A percentile compares a stretch with the other conserved stretches of the same genome.
Conservation (phyloP, 2,888 invertebrate species). For the Metalampra italica region DNA sequence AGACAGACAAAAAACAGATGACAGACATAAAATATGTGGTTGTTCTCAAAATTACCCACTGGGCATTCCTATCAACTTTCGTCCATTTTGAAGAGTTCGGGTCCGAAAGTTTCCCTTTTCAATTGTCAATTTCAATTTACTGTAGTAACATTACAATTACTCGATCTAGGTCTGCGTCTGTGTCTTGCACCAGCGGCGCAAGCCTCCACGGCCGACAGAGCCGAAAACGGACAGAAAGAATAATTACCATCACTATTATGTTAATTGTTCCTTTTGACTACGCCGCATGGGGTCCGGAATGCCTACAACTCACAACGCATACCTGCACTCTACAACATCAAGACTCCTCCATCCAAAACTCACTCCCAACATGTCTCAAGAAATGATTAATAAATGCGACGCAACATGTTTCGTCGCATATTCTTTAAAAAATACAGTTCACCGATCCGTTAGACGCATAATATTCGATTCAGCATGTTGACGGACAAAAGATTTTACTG, state of each 20-base stretch:
- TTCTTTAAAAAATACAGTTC: not conserved
- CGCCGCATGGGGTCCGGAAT: slow-evolving; percentile 35
- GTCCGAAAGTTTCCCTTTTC: too few species aligned
- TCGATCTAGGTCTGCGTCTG: not conserved
- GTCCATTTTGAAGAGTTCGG: too few species aligned
- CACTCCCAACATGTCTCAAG: not conserved
- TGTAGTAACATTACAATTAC: too few species aligned
- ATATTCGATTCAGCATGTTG: not conserved
- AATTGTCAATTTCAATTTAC: too few species aligned
- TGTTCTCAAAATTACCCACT: too few species aligned
- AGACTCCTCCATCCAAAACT: slow-evolving; percentile 11
- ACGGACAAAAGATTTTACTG: slow-evolving; percentile 17
- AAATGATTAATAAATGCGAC: too few species aligned
- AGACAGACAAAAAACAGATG: too few species aligned
- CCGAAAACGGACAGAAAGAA: slow-evolving; percentile 43
- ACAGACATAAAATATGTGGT: too few species aligned
- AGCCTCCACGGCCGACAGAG: slow-evolving; percentile 30
- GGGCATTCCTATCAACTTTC: too few species aligned
- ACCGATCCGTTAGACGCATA: not conserved
- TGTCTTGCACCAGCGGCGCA: slow-evolving; percentile 25
- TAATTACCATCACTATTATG: slow-evolving; percentile 49
- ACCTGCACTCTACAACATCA: slow-evolving; percentile 20
- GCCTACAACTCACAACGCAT: slow-evolving; percentile 9
- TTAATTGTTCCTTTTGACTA: slow-evolving; percentile 47
- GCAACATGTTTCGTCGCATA: not conserved